Conservation (phyloP, 2,888 invertebrate genomes). For the Heliconius sara region DNA sequence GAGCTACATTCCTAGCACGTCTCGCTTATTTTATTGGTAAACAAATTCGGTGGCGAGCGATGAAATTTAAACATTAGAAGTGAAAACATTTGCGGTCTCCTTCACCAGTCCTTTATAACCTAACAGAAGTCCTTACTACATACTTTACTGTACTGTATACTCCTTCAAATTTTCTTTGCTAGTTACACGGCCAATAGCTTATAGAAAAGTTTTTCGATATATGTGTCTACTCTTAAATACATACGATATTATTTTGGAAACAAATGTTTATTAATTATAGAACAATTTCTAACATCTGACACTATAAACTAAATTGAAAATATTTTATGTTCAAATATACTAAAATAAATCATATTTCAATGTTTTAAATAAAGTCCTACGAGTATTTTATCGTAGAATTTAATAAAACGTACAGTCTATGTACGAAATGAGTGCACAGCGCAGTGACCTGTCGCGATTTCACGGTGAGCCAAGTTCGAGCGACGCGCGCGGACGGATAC, state of each 20-base stretch:
- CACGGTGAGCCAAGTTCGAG: slow-evolving; percentile 70
- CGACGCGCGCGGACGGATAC: slow-evolving; percentile 53
- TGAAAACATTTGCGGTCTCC: slow-evolving; percentile 31
- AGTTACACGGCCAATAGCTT: too few species aligned
- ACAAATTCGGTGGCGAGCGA: slow-evolving; percentile 13
- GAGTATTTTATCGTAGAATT: slow-evolving; percentile 27
- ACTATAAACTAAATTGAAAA: background rate
- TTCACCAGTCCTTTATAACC: slow-evolving; percentile 23
- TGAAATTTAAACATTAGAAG: slow-evolving; percentile 23
- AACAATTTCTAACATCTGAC: background rate
- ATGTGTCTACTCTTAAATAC: too few species aligned
- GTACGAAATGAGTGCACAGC: slow-evolving; percentile 60
- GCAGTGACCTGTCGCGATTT: slow-evolving; percentile 78
- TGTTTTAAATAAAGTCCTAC: background rate
- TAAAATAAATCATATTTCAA: background rate
- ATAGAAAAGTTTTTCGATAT: too few species aligned
- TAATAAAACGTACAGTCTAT: slow-evolving; percentile 38
- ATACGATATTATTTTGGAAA: too few species aligned
- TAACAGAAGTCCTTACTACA: too few species aligned
- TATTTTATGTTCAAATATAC: background rate
- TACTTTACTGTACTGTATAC: too few species aligned
- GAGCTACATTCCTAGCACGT: slow-evolving; percentile 21
- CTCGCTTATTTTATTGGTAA: slow-evolving; percentile 23
- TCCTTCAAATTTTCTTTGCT: too few species aligned
- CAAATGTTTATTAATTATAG: background rate